Base-by-base conservation (phyloP, 1,140 invertebrate genomes). In the Aphis craccivora region DNA sequence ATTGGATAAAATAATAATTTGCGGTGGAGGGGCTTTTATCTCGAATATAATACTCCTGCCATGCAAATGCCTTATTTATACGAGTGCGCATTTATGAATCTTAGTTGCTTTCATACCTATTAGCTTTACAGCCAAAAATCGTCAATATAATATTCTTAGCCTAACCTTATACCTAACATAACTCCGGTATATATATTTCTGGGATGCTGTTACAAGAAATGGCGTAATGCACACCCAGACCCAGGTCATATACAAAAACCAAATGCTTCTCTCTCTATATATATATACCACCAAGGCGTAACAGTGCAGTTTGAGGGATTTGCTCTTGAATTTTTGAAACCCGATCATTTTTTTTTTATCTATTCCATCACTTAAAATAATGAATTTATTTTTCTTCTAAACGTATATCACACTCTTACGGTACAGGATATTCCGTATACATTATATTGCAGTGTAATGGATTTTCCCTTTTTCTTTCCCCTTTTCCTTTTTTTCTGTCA, bases 331-430 rank as follows among this genome's bases (percentile, higher is more conserved):
- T 86, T 45, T 89, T 89, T 67, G 89, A 60, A 22, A 37, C 40
- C 37, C 37, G 55, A 55, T 90, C 25, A 55, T 67, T 67, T 55
- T 55, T 55, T 43, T 89, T 90, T 30, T 23, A 35, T 43, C 53
- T 81, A 76, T 91, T 6, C 40, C 22, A n/a, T 91, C 40, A 91
- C 43, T 91, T 91, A 45, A 43, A 76, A 76, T 67, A 91, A 91
- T 91, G 18, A 91, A 91, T 91, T 81, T 35, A 87, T 87, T 48
- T 87, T 30, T 48, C 20, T 48, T 87, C 30, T n/a, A 87, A 45
- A 87, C n/a, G 30, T 87, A 51, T 45, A 45, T 87, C 86, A 48
- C 43, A 86, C 40, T 86, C 43, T 45, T 25, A 87, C n/a, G 30
- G 86, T 30, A 45, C 30, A 81, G 30, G 3, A 30, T 43, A 84